Base-by-base conservation (phyloP, 2,113 vertebrate species). In the Scalopus aquaticus region DNA sequence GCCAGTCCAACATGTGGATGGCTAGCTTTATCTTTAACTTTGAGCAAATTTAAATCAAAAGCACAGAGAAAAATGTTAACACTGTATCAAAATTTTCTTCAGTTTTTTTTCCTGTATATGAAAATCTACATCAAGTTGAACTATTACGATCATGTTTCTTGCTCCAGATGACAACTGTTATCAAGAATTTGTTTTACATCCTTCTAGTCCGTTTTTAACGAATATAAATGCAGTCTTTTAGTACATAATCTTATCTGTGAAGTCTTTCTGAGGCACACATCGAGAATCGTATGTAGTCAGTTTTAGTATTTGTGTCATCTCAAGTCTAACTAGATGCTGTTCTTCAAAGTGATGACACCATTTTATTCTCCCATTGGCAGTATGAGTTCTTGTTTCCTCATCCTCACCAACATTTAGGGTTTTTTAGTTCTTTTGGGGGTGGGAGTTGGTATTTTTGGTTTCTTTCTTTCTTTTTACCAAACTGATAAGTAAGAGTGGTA, bases 61-160 rank as follows among this genome's bases (percentile, higher is more conserved):
- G n/a, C 42, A 93, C 35, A 93, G 65, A 84, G 28, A 58, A 85
- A 95, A 92, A 42, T 9, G 10, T 35, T 26, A 58, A 89, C 30
- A 67, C 17, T n/a, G 15, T 74, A 56, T 84, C 44, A 67, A 3
- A 46, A 74, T 58, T 62, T 91, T 93, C 58, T 91, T 28, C 28
- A 16, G 6, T 64, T n/a, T 88, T 82, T 64, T 65, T 26, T 51
- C 82, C 81, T 94, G 10, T 81, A 35, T 15, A 22, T 85, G 79
- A 88, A 46, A 93, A 13, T 42, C 62, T 73, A 46, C 30, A 87
- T 87, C 30, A 74, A 35, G 30, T 35, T 88, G 28, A 96, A 92
- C 22, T 72, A 90, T 6, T n/a, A 58, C 15, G 65, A 73, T 37
- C 0, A 2, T 15, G 37, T 42, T 90, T 65, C 16, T 81, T 92